phyloP scores from a whole-genome alignment of 1,140 invertebrate genomes.

The Drosophila ironensis region DNA sequence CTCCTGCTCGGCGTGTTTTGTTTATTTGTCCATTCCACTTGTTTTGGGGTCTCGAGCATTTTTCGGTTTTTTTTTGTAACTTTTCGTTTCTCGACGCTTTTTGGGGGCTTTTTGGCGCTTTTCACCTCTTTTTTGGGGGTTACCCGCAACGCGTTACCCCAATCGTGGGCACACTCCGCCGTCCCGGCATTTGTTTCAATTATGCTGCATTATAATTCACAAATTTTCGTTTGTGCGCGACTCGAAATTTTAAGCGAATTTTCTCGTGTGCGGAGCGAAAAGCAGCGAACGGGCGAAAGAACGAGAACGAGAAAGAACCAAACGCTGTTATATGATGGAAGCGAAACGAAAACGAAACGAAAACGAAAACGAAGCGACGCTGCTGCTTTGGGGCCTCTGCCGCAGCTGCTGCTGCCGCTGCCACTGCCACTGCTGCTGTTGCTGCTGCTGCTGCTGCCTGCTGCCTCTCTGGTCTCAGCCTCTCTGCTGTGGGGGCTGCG shows the following conservation, averaged over 20 bases:
- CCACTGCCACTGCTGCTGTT: neutral
- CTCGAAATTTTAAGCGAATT: conserved; percentile 24
- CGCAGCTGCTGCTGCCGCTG: neutral
- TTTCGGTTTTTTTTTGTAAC: neutral
- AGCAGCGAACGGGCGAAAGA: conserved; percentile 31
- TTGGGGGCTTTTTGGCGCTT: neutral
- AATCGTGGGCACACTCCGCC: neutral
- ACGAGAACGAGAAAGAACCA: conserved; percentile 23
- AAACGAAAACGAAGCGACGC: conserved; percentile 43
- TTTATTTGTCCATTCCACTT: conserved; percentile 56
- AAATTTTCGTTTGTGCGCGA: conserved; percentile 14
- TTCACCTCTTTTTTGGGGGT: neutral
- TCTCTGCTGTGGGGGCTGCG: too few relatives aligned
- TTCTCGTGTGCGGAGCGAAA: conserved; percentile 32
- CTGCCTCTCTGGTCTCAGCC: too few relatives aligned
- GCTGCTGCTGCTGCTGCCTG: neutral
- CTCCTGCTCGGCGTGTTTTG: conserved; percentile 9
- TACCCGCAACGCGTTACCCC: neutral
- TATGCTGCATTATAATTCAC: conserved; percentile 17
- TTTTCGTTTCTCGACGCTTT: neutral
- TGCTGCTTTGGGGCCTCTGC: conserved; percentile 2
- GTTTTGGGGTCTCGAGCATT: conserved; percentile 44
- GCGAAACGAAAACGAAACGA: conserved; percentile 5
- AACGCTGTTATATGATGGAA: conserved; percentile 29
- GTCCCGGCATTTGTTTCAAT: neutral